Evolutionary conservation across 2,888 invertebrate genomes (phyloP).

Genomic region (Dendrolimus pini): DNA sequence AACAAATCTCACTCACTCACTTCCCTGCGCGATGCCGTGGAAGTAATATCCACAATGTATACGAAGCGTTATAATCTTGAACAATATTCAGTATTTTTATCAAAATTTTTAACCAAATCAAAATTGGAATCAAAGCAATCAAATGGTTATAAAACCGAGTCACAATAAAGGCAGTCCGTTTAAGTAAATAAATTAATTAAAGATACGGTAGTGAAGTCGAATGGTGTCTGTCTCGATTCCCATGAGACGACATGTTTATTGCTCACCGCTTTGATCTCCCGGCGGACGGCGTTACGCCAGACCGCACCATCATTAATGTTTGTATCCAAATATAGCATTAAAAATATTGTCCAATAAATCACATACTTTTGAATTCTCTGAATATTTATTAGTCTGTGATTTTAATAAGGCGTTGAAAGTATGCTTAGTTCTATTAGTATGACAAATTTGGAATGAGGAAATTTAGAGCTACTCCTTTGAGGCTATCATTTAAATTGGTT

Average conservation of each 20-base stretch:
- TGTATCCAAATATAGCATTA: background rate
- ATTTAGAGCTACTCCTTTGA: background rate
- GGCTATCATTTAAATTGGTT: too few relatives aligned
- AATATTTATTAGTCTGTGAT: background rate
- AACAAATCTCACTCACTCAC: too few relatives aligned
- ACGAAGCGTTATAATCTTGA: too few relatives aligned
- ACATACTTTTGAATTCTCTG: background rate
- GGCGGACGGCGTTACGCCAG: conserved; percentile 15
- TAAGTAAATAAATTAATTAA: background rate
- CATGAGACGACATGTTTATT: conserved; percentile 44
- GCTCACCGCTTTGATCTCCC: conserved; percentile 45
- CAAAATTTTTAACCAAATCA: background rate
- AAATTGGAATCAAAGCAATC: background rate
- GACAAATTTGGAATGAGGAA: background rate
- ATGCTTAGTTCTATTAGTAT: conserved; percentile 5
- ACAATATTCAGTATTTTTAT: too few relatives aligned
- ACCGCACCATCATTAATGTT: conserved; percentile 7
- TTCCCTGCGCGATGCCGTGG: too few relatives aligned
- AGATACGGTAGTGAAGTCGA: background rate
- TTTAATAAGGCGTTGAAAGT: conserved; percentile 5
- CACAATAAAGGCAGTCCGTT: background rate
- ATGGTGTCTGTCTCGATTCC: conserved; percentile 17
- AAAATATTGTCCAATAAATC: background rate
- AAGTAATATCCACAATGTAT: too few relatives aligned
- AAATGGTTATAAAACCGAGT: background rate